phyloP scores from a whole-genome alignment of 2,113 vertebrate species.

The Chiloscyllium plagiosum region DNA sequence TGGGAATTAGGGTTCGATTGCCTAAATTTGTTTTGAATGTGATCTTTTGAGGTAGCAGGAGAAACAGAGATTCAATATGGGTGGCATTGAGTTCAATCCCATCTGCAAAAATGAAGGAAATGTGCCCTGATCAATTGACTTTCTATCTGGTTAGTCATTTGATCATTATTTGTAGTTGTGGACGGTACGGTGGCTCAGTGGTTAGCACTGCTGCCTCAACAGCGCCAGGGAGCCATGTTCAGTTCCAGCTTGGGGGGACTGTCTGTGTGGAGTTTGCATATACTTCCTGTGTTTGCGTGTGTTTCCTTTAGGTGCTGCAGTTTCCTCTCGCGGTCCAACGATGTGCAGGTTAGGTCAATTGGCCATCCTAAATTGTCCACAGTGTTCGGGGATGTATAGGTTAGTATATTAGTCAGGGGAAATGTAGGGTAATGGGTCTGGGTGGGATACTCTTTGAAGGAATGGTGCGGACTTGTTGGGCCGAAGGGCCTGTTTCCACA shows the following conservation, averaged over 20 bases:
- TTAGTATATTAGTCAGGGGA: no score
- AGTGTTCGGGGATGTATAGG: no score
- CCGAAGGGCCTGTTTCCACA: no score
- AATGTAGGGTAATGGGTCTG: no score
- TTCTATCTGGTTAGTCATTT: background rate
- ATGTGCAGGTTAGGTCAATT: no score
- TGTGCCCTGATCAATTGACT: background rate
- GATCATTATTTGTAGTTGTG: background rate
- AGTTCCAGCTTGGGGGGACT: background rate
- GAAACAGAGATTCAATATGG: background rate
- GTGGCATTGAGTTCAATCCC: background rate
- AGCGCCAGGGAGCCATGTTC: no score
- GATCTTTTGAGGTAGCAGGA: background rate
- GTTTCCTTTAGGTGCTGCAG: background rate
- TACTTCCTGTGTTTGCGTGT: background rate
- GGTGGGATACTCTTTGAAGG: no score
- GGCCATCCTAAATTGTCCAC: no score
- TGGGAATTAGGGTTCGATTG: background rate
- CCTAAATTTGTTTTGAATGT: background rate
- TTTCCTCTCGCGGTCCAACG: background rate
- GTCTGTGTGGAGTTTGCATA: background rate
- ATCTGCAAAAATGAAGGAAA: background rate
- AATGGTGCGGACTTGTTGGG: no score
- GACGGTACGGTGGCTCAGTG: no score
- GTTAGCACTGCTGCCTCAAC: no score